Evolutionary conservation across 2,113 vertebrate genomes (phyloP).

Genomic region (Trinectes maculatus): DNA sequence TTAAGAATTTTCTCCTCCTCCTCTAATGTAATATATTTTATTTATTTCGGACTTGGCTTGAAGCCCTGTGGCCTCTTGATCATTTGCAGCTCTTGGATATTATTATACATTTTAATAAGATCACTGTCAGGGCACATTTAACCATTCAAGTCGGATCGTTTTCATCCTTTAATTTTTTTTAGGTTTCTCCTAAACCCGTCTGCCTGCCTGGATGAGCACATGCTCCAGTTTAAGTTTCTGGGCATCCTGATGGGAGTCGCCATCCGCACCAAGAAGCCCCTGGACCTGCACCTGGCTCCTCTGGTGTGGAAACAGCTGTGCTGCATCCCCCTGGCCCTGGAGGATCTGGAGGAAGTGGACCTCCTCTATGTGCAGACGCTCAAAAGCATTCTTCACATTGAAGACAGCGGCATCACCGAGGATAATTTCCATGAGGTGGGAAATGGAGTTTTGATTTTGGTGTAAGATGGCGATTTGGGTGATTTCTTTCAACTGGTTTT

Average conservation of each 20-base stretch:
- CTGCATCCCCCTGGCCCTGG: slow-evolving; percentile 80
- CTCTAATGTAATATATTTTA: too few species aligned
- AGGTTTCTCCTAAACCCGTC: slow-evolving; percentile 85
- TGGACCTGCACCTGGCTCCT: slow-evolving; percentile 85
- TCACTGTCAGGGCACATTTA: too few species aligned
- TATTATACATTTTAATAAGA: too few species aligned
- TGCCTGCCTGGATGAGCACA: slow-evolving; percentile 80
- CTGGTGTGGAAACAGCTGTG: slow-evolving; percentile 88
- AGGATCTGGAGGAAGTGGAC: slow-evolving; percentile 86
- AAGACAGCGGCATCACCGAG: slow-evolving; percentile 85
- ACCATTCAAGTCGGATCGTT: too few species aligned
- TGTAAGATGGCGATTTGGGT: too few species aligned
- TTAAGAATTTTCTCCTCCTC: too few species aligned
- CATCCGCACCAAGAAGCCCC: slow-evolving; percentile 85
- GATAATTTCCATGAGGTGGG: slow-evolving; percentile 85
- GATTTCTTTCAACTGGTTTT: too few species aligned
- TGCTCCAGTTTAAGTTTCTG: slow-evolving; percentile 84
- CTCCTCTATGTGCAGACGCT: slow-evolving; percentile 84
- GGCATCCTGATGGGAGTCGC: slow-evolving; percentile 87
- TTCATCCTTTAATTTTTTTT: not conserved
- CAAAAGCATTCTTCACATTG: slow-evolving; percentile 84
- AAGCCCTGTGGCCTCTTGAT: too few species aligned
- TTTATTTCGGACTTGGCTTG: too few species aligned
- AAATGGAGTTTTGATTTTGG: not conserved
- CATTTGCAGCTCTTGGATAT: too few species aligned